phyloP scores from a whole-genome alignment of 1,140 invertebrate species.

The Drosophila subobscura region DNA sequence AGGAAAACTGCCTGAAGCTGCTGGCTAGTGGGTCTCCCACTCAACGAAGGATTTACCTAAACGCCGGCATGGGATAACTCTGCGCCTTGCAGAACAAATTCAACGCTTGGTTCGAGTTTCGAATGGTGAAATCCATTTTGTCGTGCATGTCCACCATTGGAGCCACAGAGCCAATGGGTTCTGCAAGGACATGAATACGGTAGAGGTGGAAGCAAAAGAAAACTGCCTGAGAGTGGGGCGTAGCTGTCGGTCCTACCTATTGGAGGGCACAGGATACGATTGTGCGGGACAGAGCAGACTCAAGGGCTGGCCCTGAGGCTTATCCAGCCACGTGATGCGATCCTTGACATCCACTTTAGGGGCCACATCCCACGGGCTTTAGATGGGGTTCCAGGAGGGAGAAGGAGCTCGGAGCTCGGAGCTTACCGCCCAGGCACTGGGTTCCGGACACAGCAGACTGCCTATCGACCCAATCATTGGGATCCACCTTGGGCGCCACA shows the following conservation, averaged over 20 bases:
- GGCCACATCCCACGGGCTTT: conserved; percentile 85
- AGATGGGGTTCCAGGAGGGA: not conserved
- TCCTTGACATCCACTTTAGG: conserved; percentile 87
- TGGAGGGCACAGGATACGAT: conserved; percentile 87
- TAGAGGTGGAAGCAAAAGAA: not conserved
- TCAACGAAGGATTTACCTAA: conserved; percentile 85
- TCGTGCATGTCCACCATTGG: conserved; percentile 86
- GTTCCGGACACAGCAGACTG: conserved; percentile 86
- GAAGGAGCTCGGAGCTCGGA: too few relatives aligned
- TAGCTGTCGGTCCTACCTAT: conserved; percentile 85
- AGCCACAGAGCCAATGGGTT: conserved; percentile 88
- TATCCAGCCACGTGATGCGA: conserved; percentile 85
- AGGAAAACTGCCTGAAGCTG: not conserved
- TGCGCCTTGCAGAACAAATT: conserved; percentile 86
- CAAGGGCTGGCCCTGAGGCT: conserved; percentile 79
- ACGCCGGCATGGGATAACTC: conserved; percentile 87
- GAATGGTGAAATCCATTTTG: conserved; percentile 61
- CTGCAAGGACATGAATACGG: conserved; percentile 75
- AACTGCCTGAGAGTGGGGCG: conserved; percentile 46
- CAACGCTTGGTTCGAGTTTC: conserved; percentile 40
- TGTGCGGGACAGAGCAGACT: conserved; percentile 86
- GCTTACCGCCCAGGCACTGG: conserved; percentile 87
- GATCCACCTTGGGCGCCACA: conserved; percentile 90
- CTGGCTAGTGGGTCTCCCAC: not conserved
- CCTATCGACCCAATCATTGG: conserved; percentile 85